Evolutionary conservation across 2,113 vertebrate species (phyloP).

Genomic region (Meles meles): DNA sequence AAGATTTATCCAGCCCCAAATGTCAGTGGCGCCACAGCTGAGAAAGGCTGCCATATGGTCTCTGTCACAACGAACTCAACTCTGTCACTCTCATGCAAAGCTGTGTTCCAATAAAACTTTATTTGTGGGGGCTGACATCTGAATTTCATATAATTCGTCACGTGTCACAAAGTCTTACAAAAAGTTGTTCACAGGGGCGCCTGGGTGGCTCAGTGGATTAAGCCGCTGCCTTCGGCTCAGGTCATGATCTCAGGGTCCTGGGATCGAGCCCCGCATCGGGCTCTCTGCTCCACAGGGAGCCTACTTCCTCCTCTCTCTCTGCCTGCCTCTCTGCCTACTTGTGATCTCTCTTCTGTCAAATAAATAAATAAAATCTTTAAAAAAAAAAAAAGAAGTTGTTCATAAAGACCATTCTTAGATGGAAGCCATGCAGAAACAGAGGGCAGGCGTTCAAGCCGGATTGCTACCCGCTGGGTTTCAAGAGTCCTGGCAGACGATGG

Average conservation of each 20-base stretch:
- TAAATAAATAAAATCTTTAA: no score
- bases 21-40: rapidly evolving
- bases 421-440: not conserved
- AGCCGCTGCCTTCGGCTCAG: no score
- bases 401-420: not conserved
- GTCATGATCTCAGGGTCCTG: no score
- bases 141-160: not conserved
- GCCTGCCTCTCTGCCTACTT: no score
- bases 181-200: no score
- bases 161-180: not conserved
- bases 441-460: not conserved
- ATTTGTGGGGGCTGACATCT: not conserved
- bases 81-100: not conserved
- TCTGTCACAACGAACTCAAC: rapidly evolving
- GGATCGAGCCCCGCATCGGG: no score
- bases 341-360: no score
- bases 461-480: not conserved
- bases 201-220: no score
- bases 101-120: not conserved
- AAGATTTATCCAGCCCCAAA: not conserved
- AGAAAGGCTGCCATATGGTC: rapidly evolving
- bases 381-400: no score
- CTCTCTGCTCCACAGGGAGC: no score
- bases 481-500: not conserved
- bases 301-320: no score